These are phyloP conservation scores for Agrochola lota DNA, from an alignment of 2,888 invertebrate genomes.

Conservation along the genomic window DNA sequence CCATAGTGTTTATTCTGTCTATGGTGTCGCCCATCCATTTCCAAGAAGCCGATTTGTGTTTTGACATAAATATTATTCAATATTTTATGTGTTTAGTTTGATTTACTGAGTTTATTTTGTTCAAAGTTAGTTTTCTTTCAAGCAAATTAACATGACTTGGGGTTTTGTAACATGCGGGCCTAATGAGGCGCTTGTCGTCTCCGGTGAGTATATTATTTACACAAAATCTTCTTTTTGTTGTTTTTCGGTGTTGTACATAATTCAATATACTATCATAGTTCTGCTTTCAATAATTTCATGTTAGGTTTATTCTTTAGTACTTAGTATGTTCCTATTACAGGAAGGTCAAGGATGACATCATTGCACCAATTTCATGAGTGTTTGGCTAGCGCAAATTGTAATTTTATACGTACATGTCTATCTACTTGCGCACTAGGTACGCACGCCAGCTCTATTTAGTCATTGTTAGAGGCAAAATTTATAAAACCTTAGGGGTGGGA, in stretches of 20 bases:
- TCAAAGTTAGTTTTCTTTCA: slow-evolving; percentile 68
- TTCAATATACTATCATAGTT: not conserved
- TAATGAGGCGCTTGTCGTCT: slow-evolving; percentile 98
- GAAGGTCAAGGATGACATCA: slow-evolving; percentile 50
- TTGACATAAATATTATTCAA: slow-evolving; percentile 71
- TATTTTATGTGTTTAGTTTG: slow-evolving; percentile 74
- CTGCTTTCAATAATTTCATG: not conserved
- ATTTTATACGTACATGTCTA: slow-evolving; percentile 12
- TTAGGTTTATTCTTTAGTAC: not conserved
- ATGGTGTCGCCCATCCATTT: slow-evolving; percentile 53
- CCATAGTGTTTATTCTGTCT: slow-evolving; percentile 20
- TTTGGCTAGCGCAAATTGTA: slow-evolving; percentile 40
- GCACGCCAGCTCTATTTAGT: not conserved
- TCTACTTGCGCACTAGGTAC: slow-evolving; percentile 24
- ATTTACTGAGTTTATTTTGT: slow-evolving; percentile 74
- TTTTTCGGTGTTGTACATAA: slow-evolving; percentile 8
- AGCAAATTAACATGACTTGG: slow-evolving; percentile 91
- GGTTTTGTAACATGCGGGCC: slow-evolving; percentile 98
- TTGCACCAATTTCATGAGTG: slow-evolving; percentile 48
- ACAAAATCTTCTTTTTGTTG: slow-evolving; percentile 39
- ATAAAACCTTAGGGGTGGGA: too few relatives aligned
- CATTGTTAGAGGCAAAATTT: not conserved
- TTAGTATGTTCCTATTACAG: slow-evolving; percentile 3
- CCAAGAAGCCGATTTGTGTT: slow-evolving; percentile 77
- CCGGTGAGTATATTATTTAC: slow-evolving; percentile 91